phyloP scores from a whole-genome alignment of 2,888 invertebrate species.

The Tachina fera region DNA sequence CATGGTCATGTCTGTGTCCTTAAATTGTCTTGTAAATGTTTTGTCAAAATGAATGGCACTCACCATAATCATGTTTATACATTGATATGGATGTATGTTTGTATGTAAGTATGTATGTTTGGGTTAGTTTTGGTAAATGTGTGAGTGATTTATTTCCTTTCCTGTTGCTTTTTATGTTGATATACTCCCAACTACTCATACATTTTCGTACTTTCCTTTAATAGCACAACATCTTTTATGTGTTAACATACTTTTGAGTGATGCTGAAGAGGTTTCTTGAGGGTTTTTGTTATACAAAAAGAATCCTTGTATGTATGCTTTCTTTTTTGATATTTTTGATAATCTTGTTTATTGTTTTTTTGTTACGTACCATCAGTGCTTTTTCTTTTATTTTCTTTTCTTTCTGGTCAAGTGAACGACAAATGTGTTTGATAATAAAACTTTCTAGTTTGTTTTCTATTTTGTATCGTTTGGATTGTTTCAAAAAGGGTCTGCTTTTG shows the following conservation, averaged over 20 bases:
- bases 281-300: constrained; percentile 47
- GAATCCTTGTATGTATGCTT: background rate
- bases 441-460: constrained; percentile 51
- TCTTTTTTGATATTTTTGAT: background rate
- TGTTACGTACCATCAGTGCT: constrained; percentile 36
- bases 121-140: background rate
- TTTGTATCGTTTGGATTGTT: constrained; percentile 9
- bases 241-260: constrained; percentile 55
- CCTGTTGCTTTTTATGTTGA: constrained; percentile 38
- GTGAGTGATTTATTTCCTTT: constrained; percentile 13
- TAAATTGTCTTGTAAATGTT: constrained; percentile 64
- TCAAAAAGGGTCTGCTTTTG: constrained; percentile 2
- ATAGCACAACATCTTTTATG: constrained; percentile 56
- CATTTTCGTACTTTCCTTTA: background rate
- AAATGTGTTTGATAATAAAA: constrained; percentile 63
- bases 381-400: constrained; percentile 5
- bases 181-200: background rate
- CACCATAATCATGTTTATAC: background rate
- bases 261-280: constrained; percentile 44
- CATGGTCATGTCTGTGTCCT: constrained; percentile 62
- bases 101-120: no score
- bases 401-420: constrained; percentile 51
- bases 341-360: constrained; percentile 33
- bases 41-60: constrained; percentile 53
- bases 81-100: background rate